phyloP scores from a whole-genome alignment of 2,888 invertebrate genomes.

The Tribolium freemani region DNA sequence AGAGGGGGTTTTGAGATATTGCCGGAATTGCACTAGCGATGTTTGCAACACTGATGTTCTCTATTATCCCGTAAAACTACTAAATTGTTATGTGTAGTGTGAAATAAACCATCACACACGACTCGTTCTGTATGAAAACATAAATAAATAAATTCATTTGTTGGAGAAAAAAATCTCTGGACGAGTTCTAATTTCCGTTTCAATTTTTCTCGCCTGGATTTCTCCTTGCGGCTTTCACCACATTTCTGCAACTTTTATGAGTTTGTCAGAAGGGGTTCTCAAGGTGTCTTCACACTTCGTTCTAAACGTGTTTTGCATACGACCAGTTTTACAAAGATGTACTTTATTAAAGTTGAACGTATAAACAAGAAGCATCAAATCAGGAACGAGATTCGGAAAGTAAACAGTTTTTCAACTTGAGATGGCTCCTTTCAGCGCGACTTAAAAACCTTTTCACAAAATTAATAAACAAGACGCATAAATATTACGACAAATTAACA shows the following conservation, averaged over 20 bases:
- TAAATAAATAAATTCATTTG: too few relatives aligned
- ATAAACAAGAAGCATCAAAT: background rate
- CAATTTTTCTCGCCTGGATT: background rate
- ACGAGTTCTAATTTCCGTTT: too few relatives aligned
- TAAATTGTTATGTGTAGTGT: background rate
- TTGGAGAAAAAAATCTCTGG: too few relatives aligned
- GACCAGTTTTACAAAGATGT: background rate
- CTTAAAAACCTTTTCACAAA: too few relatives aligned
- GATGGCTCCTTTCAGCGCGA: too few relatives aligned
- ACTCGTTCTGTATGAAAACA: too few relatives aligned
- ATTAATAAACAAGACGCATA: too few relatives aligned
- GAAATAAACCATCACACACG: too few relatives aligned
- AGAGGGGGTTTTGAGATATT: slow-evolving; percentile 29
- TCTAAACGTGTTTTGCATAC: background rate
- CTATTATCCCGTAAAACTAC: background rate
- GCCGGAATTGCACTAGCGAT: slow-evolving; percentile 35
- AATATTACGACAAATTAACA: too few relatives aligned
- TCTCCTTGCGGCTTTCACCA: background rate
- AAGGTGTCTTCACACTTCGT: background rate
- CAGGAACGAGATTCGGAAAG: background rate
- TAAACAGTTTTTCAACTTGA: too few relatives aligned
- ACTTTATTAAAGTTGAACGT: background rate
- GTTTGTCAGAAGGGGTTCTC: background rate
- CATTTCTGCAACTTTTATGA: background rate
- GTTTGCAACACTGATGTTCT: slow-evolving; percentile 37